Evolutionary conservation across 2,888 invertebrate species (phyloP).

Genomic region (Aplocera efformata): DNA sequence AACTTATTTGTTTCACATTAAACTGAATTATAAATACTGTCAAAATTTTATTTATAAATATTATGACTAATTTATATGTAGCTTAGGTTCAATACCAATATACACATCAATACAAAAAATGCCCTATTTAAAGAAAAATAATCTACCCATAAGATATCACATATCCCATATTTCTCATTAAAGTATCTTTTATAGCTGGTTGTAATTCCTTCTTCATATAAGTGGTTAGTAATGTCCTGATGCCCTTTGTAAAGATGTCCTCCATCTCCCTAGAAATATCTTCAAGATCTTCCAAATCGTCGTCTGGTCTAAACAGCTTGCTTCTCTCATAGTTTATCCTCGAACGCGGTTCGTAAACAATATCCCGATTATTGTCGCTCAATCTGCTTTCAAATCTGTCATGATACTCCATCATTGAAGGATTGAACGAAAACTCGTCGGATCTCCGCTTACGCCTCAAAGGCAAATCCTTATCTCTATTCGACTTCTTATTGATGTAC

Average conservation of each 20-base stretch:
- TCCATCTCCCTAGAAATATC: conserved; percentile 90
- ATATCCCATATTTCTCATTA: conserved; percentile 93
- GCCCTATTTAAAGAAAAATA: neutral
- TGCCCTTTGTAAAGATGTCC: conserved; percentile 91
- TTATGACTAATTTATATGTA: conserved; percentile 12
- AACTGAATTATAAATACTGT: conserved; percentile 9
- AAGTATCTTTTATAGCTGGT: conserved; percentile 91
- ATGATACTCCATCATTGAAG: conserved; percentile 43
- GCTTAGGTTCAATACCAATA: neutral
- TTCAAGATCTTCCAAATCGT: conserved; percentile 81
- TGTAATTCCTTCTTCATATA: conserved; percentile 92
- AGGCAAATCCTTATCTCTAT: conserved; percentile 62
- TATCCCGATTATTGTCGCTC: conserved; percentile 56
- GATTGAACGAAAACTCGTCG: conserved; percentile 68
- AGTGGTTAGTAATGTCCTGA: conserved; percentile 87
- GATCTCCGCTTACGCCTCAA: conserved; percentile 55
- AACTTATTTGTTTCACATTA: conserved; percentile 12
- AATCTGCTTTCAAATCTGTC: conserved; percentile 49
- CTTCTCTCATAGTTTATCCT: conserved; percentile 70
- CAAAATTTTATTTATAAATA: conserved; percentile 6
- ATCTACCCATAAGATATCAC: conserved; percentile 89
- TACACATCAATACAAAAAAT: neutral
- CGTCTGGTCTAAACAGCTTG: conserved; percentile 72
- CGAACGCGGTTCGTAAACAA: conserved; percentile 56
- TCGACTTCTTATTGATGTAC: conserved; percentile 68